Evolutionary conservation across 2,888 invertebrate genomes (phyloP).

Genomic region (Napeogenes inachia): DNA sequence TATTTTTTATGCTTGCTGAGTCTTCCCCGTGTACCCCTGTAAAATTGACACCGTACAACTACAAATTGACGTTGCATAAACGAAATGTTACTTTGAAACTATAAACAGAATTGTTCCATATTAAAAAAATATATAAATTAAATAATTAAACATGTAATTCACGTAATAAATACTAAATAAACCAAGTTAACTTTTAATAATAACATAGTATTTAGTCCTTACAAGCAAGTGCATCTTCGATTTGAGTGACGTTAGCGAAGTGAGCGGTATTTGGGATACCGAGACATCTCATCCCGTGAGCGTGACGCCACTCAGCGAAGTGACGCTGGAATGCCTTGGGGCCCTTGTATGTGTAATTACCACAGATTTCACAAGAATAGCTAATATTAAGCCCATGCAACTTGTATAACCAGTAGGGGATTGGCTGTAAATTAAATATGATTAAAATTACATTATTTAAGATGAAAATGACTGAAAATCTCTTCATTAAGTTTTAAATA

Average conservation of each 20-base stretch:
- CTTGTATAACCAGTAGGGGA: conserved; percentile 99
- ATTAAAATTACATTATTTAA: conserved; percentile 2
- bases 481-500: background rate
- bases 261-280: conserved; percentile 99
- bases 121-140: too few species aligned
- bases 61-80: too few species aligned
- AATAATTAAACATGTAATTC: too few species aligned
- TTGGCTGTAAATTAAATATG: conserved; percentile 50
- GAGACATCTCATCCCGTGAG: conserved; percentile 97
- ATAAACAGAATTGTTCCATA: too few species aligned
- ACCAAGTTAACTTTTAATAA: too few species aligned
- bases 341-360: conserved; percentile 98
- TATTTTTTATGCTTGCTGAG: too few species aligned
- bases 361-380: conserved; percentile 99
- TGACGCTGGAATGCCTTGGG: conserved; percentile 99
- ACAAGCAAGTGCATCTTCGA: conserved; percentile 97
- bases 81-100: too few species aligned
- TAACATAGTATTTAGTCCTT: conserved; percentile 56
- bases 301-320: conserved; percentile 95
- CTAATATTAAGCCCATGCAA: conserved; percentile 98
- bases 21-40: too few species aligned
- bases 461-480: too few species aligned
- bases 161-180: too few species aligned
- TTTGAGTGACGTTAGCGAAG: conserved; percentile 99
- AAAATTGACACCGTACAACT: too few species aligned